Conservation (phyloP, 2,113 vertebrate species). For the Barbus barbus region DNA sequence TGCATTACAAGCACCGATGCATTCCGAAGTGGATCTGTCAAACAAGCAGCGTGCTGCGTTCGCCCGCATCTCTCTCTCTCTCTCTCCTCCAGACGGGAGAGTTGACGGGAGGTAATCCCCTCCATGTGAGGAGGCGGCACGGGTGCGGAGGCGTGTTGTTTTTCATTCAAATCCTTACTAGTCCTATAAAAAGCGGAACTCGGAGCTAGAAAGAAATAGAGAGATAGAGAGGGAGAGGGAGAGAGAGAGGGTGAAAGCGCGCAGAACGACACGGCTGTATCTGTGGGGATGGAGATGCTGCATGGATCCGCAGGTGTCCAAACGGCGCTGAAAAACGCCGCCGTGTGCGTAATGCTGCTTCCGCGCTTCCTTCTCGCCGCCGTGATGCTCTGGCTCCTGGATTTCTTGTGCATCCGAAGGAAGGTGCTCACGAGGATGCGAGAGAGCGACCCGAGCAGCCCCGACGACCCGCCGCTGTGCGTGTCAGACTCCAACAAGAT, state of each 20-base stretch:
- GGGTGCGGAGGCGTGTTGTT: constrained; percentile 87
- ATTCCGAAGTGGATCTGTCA: background rate
- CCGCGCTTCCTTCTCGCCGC: constrained; percentile 94
- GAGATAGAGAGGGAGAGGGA: background rate
- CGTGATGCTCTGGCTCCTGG: constrained; percentile 93
- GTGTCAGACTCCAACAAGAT: constrained; percentile 95
- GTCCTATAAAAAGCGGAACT: constrained; percentile 87
- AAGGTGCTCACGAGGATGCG: constrained; percentile 83
- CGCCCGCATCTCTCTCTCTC: constrained; percentile 24
- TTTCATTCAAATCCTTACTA: constrained; percentile 85
- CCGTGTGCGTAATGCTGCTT: constrained; percentile 90
- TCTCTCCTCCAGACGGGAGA: constrained; percentile 51
- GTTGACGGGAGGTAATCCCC: constrained; percentile 87
- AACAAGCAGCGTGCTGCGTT: background rate
- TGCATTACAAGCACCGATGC: background rate
- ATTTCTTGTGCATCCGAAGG: constrained; percentile 93
- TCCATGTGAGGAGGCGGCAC: constrained; percentile 93
- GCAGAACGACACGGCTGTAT: constrained; percentile 59
- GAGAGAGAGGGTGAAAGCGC: background rate
- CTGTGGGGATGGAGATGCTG: constrained; percentile 75
- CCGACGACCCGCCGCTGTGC: constrained; percentile 92
- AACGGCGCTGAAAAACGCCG: constrained; percentile 86
- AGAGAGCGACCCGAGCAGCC: constrained; percentile 65
- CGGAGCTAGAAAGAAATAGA: constrained; percentile 58
- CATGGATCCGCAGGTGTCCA: constrained; percentile 86